These are phyloP conservation scores for Drosophila arizonae DNA, from an alignment of 1,140 invertebrate species.

Conservation along the genomic window DNA sequence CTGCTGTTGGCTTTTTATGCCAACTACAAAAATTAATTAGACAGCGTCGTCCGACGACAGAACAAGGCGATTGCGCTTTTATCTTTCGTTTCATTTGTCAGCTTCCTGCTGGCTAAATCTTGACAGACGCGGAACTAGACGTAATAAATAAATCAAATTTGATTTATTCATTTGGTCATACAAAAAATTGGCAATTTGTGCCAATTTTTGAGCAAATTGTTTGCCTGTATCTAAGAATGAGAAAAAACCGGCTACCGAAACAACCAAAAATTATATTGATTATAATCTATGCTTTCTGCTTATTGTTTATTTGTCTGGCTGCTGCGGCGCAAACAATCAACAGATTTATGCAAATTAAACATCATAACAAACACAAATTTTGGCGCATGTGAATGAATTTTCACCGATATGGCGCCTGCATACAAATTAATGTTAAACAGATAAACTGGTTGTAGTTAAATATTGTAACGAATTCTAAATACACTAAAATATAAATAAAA, in stretches of 20 bases:
- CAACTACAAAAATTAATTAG: slow-evolving; percentile 19
- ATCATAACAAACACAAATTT: slow-evolving; percentile 36
- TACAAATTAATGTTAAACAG: slow-evolving; percentile 42
- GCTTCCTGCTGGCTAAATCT: slow-evolving; percentile 29
- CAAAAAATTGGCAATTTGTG: slow-evolving; percentile 31
- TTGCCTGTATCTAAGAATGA: slow-evolving; percentile 8
- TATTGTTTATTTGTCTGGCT: slow-evolving; percentile 25
- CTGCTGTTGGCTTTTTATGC: slow-evolving; percentile 16
- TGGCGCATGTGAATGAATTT: slow-evolving; percentile 45
- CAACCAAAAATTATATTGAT: background rate
- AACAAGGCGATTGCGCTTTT: slow-evolving; percentile 19
- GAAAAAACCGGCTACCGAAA: slow-evolving; percentile 31
- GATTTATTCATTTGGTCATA: slow-evolving; percentile 20
- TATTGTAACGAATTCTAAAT: background rate
- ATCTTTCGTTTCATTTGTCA: slow-evolving; percentile 2
- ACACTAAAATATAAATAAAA: background rate
- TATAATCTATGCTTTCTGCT: slow-evolving; percentile 37
- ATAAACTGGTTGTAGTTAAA: background rate
- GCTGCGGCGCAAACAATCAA: slow-evolving; percentile 37
- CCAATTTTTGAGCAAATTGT: slow-evolving; percentile 31
- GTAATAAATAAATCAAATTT: slow-evolving; percentile 17
- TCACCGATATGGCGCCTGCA: slow-evolving; percentile 37
- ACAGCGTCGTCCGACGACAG: slow-evolving; percentile 1
- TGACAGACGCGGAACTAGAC: slow-evolving; percentile 32
- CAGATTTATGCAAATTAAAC: slow-evolving; percentile 48